These are phyloP conservation scores for Struthio camelus DNA, from an alignment of 2,113 vertebrate species.

Conservation along the genomic window DNA sequence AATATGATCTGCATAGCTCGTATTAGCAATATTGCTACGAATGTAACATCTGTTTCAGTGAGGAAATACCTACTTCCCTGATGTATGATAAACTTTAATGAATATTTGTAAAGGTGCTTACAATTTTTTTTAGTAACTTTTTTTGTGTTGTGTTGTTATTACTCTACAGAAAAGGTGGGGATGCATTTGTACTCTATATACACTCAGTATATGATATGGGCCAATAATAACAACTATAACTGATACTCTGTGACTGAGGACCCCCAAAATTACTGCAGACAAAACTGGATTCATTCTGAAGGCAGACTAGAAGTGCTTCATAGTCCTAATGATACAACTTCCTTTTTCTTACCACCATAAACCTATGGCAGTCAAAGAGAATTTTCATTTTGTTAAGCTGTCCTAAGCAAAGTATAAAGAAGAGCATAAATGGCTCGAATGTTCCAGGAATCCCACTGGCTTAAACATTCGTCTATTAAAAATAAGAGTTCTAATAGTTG, in stretches of 20 bases:
- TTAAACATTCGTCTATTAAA: constrained; percentile 49
- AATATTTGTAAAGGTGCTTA: background rate
- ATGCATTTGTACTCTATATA: background rate
- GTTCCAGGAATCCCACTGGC: constrained; percentile 47
- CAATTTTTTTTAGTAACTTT: background rate
- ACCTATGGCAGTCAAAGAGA: constrained; percentile 10
- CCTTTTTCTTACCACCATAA: constrained; percentile 1
- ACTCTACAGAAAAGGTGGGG: background rate
- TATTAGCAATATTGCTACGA: background rate
- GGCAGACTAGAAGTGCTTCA: background rate
- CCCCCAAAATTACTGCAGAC: background rate
- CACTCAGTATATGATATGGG: background rate
- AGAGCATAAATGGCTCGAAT: constrained; percentile 31
- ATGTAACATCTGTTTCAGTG: background rate
- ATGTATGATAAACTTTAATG: background rate
- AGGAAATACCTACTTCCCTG: background rate
- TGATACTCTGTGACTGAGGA: background rate
- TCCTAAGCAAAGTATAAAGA: constrained; percentile 36
- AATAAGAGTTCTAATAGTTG: constrained; percentile 46
- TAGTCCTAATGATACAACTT: constrained; percentile 2
- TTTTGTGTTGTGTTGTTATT: background rate
- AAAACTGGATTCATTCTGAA: background rate
- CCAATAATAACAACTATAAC: background rate
- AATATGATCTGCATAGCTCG: background rate
- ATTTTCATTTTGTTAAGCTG: constrained; percentile 1